Conservation (phyloP, 2,113 vertebrate species). For the Chascanopsetta lugubris region DNA sequence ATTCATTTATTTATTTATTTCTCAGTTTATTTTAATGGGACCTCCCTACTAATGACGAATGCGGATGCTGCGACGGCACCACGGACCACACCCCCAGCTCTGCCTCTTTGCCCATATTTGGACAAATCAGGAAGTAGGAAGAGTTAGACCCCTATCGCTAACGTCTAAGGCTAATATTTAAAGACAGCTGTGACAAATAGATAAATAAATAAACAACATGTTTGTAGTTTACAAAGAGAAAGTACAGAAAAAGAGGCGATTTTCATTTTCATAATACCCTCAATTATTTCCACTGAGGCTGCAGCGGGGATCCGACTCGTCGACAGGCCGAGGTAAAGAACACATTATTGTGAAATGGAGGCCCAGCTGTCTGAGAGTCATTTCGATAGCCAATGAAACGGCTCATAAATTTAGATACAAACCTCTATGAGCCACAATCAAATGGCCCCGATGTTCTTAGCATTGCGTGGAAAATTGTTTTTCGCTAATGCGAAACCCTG, state of each 20-base stretch:
- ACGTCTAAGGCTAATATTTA: too few species aligned
- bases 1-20: too few species aligned
- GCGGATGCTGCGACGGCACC: too few species aligned
- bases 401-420: constrained; percentile 15
- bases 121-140: too few species aligned
- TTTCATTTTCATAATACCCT: neutral
- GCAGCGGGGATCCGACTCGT: neutral
- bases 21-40: too few species aligned
- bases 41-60: too few species aligned
- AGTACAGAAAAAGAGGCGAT: neutral
- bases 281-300: neutral
- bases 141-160: too few species aligned
- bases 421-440: neutral
- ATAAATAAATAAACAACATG: too few species aligned
- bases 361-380: constrained; percentile 9
- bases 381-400: constrained; percentile 20
- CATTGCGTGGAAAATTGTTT: neutral
- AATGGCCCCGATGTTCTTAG: constrained; percentile 1
- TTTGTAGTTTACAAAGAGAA: neutral
- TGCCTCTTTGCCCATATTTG: too few species aligned
- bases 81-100: too few species aligned
- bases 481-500: neutral
- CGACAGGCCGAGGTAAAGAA: neutral
- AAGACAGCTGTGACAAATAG: too few species aligned
- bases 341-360: neutral